These are phyloP conservation scores for Diacarnus erythraeanus DNA, from an alignment of 37 sponge, comb jelly and placozoan species.

Conservation along the genomic window DNA sequence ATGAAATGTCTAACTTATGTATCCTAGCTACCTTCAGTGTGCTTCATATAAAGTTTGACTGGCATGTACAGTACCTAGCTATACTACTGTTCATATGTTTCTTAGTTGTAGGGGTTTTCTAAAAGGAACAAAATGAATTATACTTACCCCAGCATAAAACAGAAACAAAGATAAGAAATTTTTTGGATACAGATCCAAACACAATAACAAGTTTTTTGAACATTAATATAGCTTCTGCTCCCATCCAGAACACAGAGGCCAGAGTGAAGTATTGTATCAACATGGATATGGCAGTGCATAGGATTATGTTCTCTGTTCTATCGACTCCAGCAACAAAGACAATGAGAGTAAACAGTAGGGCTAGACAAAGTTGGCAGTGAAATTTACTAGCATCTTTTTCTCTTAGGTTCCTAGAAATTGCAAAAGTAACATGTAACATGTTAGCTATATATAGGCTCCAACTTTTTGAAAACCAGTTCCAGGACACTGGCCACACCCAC, in stretches of 20 bases:
- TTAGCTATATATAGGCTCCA: too few relatives aligned
- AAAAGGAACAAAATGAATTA: too few relatives aligned
- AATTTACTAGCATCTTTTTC: conserved; percentile 43
- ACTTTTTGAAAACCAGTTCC: too few relatives aligned
- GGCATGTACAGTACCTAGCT: too few relatives aligned
- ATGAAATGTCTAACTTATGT: too few relatives aligned
- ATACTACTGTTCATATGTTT: too few relatives aligned
- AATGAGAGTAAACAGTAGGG: conserved; percentile 38
- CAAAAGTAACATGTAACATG: too few relatives aligned
- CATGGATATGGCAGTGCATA: conserved; percentile 40
- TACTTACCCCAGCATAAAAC: conserved; percentile 63
- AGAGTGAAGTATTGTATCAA: conserved; percentile 50
- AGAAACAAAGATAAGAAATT: conserved; percentile 23
- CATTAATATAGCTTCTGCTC: conserved; percentile 61
- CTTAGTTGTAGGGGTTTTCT: too few relatives aligned
- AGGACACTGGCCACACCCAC: too few relatives aligned
- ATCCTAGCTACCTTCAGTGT: too few relatives aligned
- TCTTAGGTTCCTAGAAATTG: conserved; percentile 37
- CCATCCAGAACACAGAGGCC: conserved; percentile 60
- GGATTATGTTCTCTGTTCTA: conserved; percentile 20
- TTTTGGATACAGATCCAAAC: conserved; percentile 24
- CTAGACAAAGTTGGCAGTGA: conserved; percentile 46
- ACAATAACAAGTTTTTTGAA: conserved; percentile 54
- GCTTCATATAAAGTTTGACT: too few relatives aligned
- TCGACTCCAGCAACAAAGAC: conserved; percentile 51